A percentile compares a stretch with the other conserved stretches of the same genome.
Conservation (phyloP, 2,113 vertebrate genomes). For the Atractosteus spatula region DNA sequence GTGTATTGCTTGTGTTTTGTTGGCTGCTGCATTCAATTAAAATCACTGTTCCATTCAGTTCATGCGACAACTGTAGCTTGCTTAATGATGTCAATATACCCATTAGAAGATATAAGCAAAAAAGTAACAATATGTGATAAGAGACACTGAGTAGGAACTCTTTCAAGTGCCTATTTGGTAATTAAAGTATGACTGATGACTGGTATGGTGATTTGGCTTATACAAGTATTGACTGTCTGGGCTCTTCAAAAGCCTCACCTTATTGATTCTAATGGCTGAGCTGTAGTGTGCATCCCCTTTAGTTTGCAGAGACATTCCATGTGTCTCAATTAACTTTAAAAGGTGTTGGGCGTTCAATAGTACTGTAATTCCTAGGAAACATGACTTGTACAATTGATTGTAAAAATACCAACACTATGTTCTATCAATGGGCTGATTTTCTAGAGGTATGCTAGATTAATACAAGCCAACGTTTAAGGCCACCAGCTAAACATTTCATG, state of each 20-base stretch:
- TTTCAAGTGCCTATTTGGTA: constrained; percentile 14
- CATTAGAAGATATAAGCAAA: constrained; percentile 9
- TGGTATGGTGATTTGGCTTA: not conserved
- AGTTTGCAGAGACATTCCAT: too few relatives aligned
- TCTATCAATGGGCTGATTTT: too few relatives aligned
- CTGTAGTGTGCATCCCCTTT: too few relatives aligned
- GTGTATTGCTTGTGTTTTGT: not conserved
- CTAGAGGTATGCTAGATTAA: too few relatives aligned
- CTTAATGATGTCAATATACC: constrained; percentile 26
- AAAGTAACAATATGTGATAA: constrained; percentile 23
- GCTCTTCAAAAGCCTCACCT: not conserved
- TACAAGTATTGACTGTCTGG: not conserved
- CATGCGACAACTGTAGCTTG: constrained; percentile 19
- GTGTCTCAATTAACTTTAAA: too few relatives aligned
- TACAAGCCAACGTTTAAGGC: too few relatives aligned
- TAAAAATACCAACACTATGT: too few relatives aligned
- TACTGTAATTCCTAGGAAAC: too few relatives aligned
- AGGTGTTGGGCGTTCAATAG: too few relatives aligned
- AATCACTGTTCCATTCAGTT: constrained; percentile 13
- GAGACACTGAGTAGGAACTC: constrained; percentile 21
- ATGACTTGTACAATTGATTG: too few relatives aligned
- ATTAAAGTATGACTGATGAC: not conserved
- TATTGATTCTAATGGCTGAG: not conserved
- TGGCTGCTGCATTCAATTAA: constrained; percentile 1
- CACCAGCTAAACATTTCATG: too few relatives aligned